Base-by-base conservation (phyloP, 2,113 vertebrate species). In the Crypturellus undulatus region DNA sequence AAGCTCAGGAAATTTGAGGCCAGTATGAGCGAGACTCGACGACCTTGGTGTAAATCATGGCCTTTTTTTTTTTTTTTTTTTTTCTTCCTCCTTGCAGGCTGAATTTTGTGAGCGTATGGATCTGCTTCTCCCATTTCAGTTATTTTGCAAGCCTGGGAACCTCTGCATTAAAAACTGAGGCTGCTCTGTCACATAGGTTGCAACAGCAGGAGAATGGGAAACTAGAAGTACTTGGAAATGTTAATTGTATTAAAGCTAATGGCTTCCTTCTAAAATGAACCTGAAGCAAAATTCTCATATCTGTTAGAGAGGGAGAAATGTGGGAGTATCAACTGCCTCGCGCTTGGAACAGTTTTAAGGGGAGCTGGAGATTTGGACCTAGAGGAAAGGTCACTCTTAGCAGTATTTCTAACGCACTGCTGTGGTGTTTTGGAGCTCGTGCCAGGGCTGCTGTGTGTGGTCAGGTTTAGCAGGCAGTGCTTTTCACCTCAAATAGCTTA, bases 251-350 rank as follows among this genome's bases (percentile, higher is more conserved):
- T 54, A 65, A 87, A 76, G 79, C 62, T 76, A 87, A 93, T 92
- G 11, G 69, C 77, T 96, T 93, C 85, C 65, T 89, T 69, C 76
- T 52, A 62, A 92, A 93, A 92, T 25, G n/a, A 93, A 92, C 79
- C 77, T 42, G 52, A 84, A 92, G 78, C 65, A 71, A 80, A 70
- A 49, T 49, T 87, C 47, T 60, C 20, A 62, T 51, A 16, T 28
- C 60, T 75, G 25, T 9, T 49, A 22, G 36, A 58, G 71, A 38
- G 67, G 25, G 25, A 78, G 81, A 79, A 62, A 42, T 10, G 25
- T 43, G 34, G 77, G 79, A 81, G 42, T 63, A 10, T n/a, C 9
- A 88, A 60, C n/a, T 12, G 47, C 52, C 16, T 68, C 5, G 63
- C 58, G 36, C 38, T 60, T 65, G 69, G 24, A 62, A 4, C 9